These are phyloP conservation scores for Geophilus truncorum DNA, from an alignment of 2,888 invertebrate species.

Conservation along the genomic window DNA sequence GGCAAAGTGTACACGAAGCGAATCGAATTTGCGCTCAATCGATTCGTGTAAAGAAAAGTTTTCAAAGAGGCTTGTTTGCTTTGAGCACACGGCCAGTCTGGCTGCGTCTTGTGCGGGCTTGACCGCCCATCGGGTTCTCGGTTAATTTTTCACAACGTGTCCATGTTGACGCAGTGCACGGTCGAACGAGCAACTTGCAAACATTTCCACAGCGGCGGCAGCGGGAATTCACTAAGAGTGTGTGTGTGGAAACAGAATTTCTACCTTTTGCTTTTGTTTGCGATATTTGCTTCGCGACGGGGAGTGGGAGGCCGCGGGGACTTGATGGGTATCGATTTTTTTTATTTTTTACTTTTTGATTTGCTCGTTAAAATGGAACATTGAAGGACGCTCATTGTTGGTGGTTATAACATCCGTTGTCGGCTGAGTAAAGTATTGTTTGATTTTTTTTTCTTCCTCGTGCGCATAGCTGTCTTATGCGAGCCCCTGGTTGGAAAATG, in stretches of 20 bases:
- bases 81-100: neutral
- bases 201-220: no score
- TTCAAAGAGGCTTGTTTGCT: neutral
- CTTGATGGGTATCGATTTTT: no score
- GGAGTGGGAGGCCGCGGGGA: neutral
- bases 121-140: neutral
- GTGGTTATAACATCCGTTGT: neutral
- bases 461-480: neutral
- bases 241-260: neutral
- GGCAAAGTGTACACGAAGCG: no score
- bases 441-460: neutral
- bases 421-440: neutral
- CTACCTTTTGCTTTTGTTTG: neutral
- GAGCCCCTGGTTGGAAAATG: neutral
- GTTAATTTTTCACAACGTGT: neutral
- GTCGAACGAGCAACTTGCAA: neutral
- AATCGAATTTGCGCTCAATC: neutral
- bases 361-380: neutral
- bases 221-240: no score
- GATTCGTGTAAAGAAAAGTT: neutral
- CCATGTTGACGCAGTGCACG: neutral
- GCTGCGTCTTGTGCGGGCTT: neutral
- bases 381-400: neutral
- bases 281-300: neutral
- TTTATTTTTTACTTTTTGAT: neutral